Evolutionary conservation across 2,888 invertebrate genomes (phyloP).

Genomic region (Cecidostiba fungosa): DNA sequence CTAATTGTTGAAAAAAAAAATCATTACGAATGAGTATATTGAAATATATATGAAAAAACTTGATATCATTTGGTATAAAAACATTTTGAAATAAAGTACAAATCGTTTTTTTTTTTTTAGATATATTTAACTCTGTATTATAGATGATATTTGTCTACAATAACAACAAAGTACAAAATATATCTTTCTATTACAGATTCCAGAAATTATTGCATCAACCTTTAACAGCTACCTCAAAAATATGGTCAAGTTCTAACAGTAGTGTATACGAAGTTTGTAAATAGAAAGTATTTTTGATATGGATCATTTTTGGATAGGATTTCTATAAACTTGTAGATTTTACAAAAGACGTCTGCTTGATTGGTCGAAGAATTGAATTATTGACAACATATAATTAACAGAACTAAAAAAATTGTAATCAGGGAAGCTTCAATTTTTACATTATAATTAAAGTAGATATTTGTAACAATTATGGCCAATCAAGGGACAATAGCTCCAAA

Average conservation of each 20-base stretch:
- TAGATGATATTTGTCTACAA: neutral
- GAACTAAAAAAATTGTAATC: neutral
- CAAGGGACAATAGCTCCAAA: conserved; percentile 21
- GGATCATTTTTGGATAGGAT: neutral
- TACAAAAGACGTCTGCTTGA: neutral
- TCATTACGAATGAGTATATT: too few species aligned
- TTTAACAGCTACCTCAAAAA: neutral
- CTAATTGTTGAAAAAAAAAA: too few species aligned
- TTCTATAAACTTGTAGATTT: neutral
- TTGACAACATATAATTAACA: neutral
- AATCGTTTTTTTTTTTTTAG: neutral
- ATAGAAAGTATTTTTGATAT: conserved; percentile 6
- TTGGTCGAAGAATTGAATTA: conserved; percentile 15
- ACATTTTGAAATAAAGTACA: neutral
- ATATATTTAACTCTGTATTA: neutral
- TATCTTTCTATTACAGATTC: neutral
- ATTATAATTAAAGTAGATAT: conserved; percentile 8
- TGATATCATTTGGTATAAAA: too few species aligned
- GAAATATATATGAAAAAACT: too few species aligned
- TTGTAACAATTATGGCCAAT: conserved; percentile 12
- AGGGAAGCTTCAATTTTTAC: neutral
- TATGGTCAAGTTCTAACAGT: neutral
- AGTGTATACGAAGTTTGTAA: neutral
- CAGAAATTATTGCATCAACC: neutral
- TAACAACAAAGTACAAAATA: neutral